These are phyloP conservation scores for Suricata suricatta DNA, from an alignment of 2,113 vertebrate species.

Conservation along the genomic window DNA sequence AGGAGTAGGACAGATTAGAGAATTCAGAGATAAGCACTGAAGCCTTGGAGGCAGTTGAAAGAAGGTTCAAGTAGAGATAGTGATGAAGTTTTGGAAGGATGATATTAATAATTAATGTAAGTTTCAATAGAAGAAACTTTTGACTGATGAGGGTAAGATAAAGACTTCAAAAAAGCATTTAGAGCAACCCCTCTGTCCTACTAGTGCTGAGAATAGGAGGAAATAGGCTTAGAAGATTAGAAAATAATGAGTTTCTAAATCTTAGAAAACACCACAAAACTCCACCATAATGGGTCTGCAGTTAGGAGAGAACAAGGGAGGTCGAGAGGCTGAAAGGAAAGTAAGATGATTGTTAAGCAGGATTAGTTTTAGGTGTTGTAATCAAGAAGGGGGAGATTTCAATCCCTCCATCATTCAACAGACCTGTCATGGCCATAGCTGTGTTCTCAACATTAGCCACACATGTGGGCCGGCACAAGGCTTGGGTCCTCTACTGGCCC, in stretches of 20 bases:
- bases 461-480: background rate
- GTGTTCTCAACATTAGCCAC: background rate
- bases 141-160: background rate
- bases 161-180: conserved; percentile 15
- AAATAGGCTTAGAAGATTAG: conserved; percentile 36
- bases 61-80: conserved; percentile 17
- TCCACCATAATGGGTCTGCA: conserved; percentile 8
- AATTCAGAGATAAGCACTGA: background rate
- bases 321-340: background rate
- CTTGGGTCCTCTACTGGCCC: background rate
- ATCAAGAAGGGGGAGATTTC: background rate
- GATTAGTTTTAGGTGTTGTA: background rate
- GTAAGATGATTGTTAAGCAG: background rate
- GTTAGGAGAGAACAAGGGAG: background rate
- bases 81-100: background rate
- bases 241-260: conserved; percentile 60
- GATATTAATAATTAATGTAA: background rate
- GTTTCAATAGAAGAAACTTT: conserved; percentile 38
- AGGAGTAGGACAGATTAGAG: background rate
- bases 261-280: conserved; percentile 48
- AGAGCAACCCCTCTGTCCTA: background rate
- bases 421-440: background rate
- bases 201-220: background rate
- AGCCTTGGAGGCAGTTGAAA: background rate
- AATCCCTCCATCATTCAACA: background rate